Conservation (phyloP, 2,797 vertebrate genomes). For the Aldrovandia affinis region DNA sequence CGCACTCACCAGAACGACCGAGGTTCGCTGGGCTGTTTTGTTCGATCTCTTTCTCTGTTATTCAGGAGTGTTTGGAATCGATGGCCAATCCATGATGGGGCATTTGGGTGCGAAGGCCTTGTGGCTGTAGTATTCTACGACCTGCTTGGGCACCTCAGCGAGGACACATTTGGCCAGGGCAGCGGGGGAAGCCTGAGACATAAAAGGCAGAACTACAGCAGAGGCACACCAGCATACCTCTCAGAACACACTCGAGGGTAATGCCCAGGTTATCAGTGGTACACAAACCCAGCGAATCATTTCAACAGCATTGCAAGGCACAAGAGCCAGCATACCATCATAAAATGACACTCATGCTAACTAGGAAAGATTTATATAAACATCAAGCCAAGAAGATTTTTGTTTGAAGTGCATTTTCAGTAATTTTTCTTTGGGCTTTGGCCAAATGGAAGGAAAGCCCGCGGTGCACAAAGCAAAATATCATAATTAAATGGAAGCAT, state of each 20-base stretch:
- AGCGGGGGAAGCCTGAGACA: constrained; percentile 84
- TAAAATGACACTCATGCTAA: not conserved
- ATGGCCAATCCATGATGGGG: constrained; percentile 64
- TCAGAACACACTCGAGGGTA: not conserved
- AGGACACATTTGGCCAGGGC: constrained; percentile 94
- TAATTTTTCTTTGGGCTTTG: constrained; percentile 32
- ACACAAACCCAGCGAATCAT: constrained; percentile 1
- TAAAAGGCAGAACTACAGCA: constrained; percentile 3
- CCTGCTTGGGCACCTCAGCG: constrained; percentile 92
- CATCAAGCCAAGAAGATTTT: not conserved
- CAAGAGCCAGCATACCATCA: not conserved
- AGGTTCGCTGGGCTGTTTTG: not conserved
- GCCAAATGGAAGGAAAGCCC: constrained; percentile 29
- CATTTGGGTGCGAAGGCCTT: constrained; percentile 85
- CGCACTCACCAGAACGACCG: not conserved
- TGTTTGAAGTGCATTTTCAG: constrained; percentile 28
- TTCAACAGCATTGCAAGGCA: constrained; percentile 3
- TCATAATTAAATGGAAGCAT: constrained; percentile 30
- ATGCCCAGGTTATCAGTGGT: not conserved
- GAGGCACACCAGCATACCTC: too few relatives aligned
- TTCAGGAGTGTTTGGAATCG: constrained; percentile 78
- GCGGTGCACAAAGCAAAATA: constrained; percentile 17
- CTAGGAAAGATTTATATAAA: not conserved
- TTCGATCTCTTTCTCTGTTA: constrained; percentile 62
- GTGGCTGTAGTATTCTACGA: constrained; percentile 94